Conservation (phyloP, 2,888 invertebrate species). For the Apotomis turbidana region DNA sequence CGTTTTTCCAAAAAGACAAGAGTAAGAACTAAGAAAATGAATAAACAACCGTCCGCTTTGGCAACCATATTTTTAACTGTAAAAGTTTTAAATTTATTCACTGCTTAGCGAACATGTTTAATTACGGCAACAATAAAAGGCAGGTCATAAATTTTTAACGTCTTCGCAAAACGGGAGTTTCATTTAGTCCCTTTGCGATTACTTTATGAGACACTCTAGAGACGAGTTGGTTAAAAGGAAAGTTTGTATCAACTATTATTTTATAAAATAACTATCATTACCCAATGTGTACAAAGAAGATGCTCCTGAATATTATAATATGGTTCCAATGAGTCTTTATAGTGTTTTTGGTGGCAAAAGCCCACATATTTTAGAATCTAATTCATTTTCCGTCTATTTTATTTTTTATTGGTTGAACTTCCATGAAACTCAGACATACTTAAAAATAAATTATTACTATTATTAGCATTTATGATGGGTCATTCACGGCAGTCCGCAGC, state of each 20-base stretch:
- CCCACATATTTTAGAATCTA: too few species aligned
- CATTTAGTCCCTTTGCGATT: constrained; percentile 43
- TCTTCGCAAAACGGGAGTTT: constrained; percentile 64
- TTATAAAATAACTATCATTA: background rate
- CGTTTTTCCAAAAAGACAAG: background rate
- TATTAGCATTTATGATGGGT: too few species aligned
- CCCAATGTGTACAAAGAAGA: background rate
- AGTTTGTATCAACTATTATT: constrained; percentile 15
- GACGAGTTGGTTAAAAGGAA: constrained; percentile 1
- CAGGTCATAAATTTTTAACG: constrained; percentile 74
- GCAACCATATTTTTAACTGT: constrained; percentile 35
- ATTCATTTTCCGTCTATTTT: too few species aligned
- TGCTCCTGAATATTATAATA: background rate
- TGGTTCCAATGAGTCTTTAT: background rate
- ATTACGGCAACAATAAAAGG: constrained; percentile 66
- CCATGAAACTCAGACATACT: too few species aligned
- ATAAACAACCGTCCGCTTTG: constrained; percentile 22
- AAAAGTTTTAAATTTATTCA: constrained; percentile 50
- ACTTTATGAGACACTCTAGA: constrained; percentile 33
- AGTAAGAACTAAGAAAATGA: constrained; percentile 8
- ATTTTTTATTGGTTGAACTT: too few species aligned
- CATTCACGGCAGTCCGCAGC: too few species aligned
- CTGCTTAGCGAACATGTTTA: constrained; percentile 51
- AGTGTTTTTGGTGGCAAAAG: too few species aligned
- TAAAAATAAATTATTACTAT: too few species aligned